Evolutionary conservation across 2,888 invertebrate species (phyloP).

Genomic region (Hyppa rectilinea): DNA sequence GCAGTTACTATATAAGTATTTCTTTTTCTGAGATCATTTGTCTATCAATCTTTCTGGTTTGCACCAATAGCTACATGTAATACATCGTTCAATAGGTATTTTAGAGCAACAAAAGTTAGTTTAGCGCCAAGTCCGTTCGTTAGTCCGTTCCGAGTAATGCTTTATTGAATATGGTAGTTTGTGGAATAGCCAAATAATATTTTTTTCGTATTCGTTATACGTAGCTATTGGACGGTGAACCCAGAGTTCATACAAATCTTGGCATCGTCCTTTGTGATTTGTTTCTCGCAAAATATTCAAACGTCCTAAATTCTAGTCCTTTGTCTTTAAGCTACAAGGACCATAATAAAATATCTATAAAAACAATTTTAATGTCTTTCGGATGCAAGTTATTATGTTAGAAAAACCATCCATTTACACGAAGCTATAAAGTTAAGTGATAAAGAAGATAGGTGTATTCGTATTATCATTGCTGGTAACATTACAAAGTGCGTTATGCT

Average conservation of each 20-base stretch:
- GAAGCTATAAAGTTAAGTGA: slow-evolving; percentile 19
- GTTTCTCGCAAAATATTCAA: neutral
- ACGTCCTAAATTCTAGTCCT: slow-evolving; percentile 1
- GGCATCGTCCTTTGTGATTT: too few relatives aligned
- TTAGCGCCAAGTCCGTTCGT: too few relatives aligned
- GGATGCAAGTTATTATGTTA: slow-evolving; percentile 20
- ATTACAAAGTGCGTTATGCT: slow-evolving; percentile 46
- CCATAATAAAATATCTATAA: slow-evolving; percentile 4
- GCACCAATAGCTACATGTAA: too few relatives aligned
- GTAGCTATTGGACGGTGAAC: too few relatives aligned
- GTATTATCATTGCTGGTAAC: slow-evolving; percentile 51
- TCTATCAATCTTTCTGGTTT: neutral
- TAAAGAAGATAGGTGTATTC: slow-evolving; percentile 26
- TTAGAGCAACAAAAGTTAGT: too few relatives aligned
- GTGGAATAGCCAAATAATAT: too few relatives aligned
- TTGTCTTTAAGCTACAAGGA: neutral
- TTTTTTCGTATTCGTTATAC: too few relatives aligned
- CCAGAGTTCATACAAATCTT: too few relatives aligned
- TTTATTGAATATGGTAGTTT: too few relatives aligned
- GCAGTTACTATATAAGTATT: neutral
- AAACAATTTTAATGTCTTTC: slow-evolving; percentile 6
- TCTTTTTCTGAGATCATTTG: neutral
- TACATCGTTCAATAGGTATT: too few relatives aligned
- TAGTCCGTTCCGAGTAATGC: too few relatives aligned
- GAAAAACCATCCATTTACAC: slow-evolving; percentile 26